phyloP scores from a whole-genome alignment of 2,888 invertebrate species.

The Andrena praecox region DNA sequence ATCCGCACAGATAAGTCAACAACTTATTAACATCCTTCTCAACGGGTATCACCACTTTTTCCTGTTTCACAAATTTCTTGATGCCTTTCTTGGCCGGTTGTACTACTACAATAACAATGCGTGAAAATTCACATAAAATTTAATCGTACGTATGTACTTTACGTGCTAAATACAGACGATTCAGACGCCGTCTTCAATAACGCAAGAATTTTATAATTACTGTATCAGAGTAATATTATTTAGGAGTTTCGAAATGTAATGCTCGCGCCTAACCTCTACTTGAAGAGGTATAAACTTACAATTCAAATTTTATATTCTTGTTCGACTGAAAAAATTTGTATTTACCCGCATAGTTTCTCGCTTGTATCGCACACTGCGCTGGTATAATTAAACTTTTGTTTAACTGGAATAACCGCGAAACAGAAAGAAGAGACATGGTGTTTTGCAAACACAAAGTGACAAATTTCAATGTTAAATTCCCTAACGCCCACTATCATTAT shows the following conservation, averaged over 20 bases:
- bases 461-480: not conserved
- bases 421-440: constrained; percentile 38
- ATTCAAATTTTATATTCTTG: not conserved
- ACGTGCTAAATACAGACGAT: not conserved
- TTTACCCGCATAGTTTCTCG: constrained; percentile 70
- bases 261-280: constrained; percentile 42
- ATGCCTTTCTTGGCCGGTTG: constrained; percentile 81
- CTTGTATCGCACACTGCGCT: constrained; percentile 63
- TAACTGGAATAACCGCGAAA: constrained; percentile 40
- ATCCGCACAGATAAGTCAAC: constrained; percentile 92
- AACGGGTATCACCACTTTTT: constrained; percentile 92
- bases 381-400: constrained; percentile 52
- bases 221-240: not conserved
- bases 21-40: constrained; percentile 93
- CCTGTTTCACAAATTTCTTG: constrained; percentile 87
- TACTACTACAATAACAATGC: not conserved
- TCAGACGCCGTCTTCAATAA: not conserved
- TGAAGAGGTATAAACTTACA: not conserved
- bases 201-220: not conserved
- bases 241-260: not conserved
- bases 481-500: not conserved
- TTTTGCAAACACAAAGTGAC: not conserved
- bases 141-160: too few species aligned
- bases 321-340: not conserved
- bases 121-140: not conserved